Evolutionary conservation across 2,888 invertebrate genomes (phyloP).

Genomic region (Malthinus seriepunctatus): DNA sequence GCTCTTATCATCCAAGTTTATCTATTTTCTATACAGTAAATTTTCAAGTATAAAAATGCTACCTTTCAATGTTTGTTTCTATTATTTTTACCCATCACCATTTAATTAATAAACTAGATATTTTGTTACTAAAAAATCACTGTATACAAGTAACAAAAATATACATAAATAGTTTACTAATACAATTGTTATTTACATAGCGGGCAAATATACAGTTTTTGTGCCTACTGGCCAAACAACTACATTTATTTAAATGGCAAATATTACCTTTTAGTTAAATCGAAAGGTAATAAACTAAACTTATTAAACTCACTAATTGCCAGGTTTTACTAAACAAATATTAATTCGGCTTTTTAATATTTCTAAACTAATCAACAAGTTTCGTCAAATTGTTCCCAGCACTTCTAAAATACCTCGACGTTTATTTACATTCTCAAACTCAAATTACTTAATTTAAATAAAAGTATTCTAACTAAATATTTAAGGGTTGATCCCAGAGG

Average conservation of each 20-base stretch:
- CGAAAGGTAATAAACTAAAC: not conserved
- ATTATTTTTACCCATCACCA: conserved; percentile 24
- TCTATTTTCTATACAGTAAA: not conserved
- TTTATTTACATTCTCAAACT: no score
- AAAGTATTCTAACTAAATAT: no score
- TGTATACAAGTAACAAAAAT: conserved; percentile 24
- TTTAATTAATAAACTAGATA: conserved; percentile 1
- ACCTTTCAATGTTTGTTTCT: conserved; percentile 8
- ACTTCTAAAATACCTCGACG: not conserved
- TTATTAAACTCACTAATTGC: conserved; percentile 1
- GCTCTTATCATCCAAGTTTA: conserved; percentile 15
- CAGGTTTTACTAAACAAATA: no score
- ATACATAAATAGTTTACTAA: conserved; percentile 25
- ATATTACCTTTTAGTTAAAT: not conserved
- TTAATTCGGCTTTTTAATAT: conserved; percentile 2
- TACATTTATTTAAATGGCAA: not conserved
- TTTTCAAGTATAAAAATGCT: conserved; percentile 22
- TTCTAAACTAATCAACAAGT: conserved; percentile 3
- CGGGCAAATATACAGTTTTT: conserved; percentile 15
- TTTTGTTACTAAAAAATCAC: conserved; percentile 15
- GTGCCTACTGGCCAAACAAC: conserved; percentile 10
- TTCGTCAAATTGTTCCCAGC: conserved; percentile 23
- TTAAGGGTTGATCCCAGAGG: no score
- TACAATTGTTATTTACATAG: conserved; percentile 12
- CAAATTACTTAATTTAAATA: no score